These are phyloP conservation scores for Dicranocentrus wangi DNA, from an alignment of 2,888 invertebrate species.

Conservation along the genomic window DNA sequence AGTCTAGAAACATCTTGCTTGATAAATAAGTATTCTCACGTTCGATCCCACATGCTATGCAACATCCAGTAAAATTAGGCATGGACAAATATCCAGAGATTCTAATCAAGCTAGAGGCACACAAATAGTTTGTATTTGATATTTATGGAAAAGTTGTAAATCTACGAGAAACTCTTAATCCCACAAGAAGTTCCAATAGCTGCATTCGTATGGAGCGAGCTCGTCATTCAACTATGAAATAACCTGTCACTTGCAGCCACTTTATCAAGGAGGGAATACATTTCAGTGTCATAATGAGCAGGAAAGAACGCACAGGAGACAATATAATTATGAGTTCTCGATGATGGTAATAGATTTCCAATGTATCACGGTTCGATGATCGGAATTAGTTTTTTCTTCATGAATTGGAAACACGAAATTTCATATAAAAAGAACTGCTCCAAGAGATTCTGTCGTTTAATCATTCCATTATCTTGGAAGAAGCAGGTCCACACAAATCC, in stretches of 20 bases:
- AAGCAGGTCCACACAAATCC: too few species aligned
- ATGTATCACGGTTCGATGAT: background rate
- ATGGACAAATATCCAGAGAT: too few species aligned
- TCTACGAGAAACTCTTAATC: too few species aligned
- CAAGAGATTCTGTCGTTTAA: background rate
- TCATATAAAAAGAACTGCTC: conserved; percentile 25
- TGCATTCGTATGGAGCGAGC: too few species aligned
- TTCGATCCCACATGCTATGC: too few species aligned
- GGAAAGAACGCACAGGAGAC: background rate
- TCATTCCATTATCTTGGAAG: background rate
- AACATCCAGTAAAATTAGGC: too few species aligned
- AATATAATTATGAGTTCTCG: background rate
- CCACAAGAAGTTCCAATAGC: too few species aligned
- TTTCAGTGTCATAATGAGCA: background rate
- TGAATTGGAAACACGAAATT: background rate
- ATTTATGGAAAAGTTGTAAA: too few species aligned
- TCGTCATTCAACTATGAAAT: conserved; percentile 21
- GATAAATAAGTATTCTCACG: too few species aligned
- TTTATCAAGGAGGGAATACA: background rate
- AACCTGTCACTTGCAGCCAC: conserved; percentile 20
- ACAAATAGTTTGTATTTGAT: too few species aligned
- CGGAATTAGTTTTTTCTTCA: background rate
- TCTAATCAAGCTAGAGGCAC: too few species aligned
- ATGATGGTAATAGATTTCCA: background rate
- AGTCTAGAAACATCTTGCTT: too few species aligned